These are phyloP conservation scores for Drosophila albomicans DNA, from an alignment of 1,140 invertebrate genomes.

Conservation along the genomic window DNA sequence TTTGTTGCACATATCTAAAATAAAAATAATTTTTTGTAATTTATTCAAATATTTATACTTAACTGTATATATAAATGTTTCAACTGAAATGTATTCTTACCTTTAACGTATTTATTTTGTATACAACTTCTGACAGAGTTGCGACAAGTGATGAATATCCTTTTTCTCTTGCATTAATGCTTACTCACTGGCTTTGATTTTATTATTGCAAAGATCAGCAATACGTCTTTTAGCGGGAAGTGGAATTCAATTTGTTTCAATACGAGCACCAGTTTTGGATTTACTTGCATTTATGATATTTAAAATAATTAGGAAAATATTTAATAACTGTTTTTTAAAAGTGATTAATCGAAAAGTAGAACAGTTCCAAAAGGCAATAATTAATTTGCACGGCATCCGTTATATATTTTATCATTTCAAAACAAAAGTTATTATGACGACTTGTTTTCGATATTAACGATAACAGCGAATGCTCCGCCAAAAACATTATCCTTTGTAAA, in stretches of 20 bases:
- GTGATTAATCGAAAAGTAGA: neutral
- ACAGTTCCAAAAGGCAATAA: too few relatives aligned
- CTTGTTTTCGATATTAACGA: constrained; percentile 15
- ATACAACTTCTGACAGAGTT: neutral
- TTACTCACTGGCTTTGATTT: neutral
- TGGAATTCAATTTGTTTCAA: constrained; percentile 24
- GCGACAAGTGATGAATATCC: neutral
- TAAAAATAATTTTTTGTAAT: too few relatives aligned
- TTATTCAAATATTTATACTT: too few relatives aligned
- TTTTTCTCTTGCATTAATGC: neutral
- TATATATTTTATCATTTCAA: too few relatives aligned
- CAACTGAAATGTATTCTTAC: too few relatives aligned
- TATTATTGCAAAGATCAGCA: neutral
- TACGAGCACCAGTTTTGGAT: neutral
- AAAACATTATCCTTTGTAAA: neutral
- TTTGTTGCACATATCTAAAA: too few relatives aligned
- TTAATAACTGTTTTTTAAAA: constrained; percentile 17
- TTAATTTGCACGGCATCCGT: too few relatives aligned
- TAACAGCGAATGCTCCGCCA: constrained; percentile 16
- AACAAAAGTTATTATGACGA: neutral
- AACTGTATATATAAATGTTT: too few relatives aligned
- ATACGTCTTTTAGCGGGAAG: constrained; percentile 1
- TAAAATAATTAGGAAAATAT: neutral
- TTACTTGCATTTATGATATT: constrained; percentile 14
- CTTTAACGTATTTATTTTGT: neutral